Base-by-base conservation (phyloP, 2,888 invertebrate species). In the Crioceris asparagi region DNA sequence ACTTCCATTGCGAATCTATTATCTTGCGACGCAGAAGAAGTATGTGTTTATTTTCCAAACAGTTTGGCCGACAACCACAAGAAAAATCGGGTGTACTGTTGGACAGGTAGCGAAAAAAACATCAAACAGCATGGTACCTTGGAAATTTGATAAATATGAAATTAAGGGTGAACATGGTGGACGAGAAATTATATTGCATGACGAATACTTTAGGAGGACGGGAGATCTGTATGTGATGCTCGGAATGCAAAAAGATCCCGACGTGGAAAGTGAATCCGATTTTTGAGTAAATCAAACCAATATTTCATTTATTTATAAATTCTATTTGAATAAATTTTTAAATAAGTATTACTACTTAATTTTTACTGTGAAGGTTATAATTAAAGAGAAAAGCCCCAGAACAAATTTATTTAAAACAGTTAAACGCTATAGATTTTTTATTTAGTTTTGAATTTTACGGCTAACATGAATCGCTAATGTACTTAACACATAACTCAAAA, bases 171-270 rank as follows among this genome's bases (percentile, higher is more conserved):
- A 48, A 17, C 45, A 52, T 16, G 43, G 51, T 36, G 41, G 46
- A 18, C 44, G 49, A 27, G 49, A 40, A 32, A 34, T 57, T 11
- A 50, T 61, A 35, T 41, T 65, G 32, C 15, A 61, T 1, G 60
- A 61, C 12, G 41, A 56, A 25, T 56, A 49, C 35, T 65, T 65
- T 40, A 47, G 58, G 39, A 53, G 46, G 38, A 60, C 64, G 11
- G 55, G 56, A 17, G 65, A 65, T 53, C 54, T 62, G 27, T 50
- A 55, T 49, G 55, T 61, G 25, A 59, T 64, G 61, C 41, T 62
- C 35, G 61, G 61, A 7, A 45, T 53, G 40, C 56, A 59, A 39
- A 49, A 50, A 39, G 49, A 54, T 38, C 47, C 49, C 7, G 46
- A 51, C 29, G 45, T 47, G 19, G 33, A 45, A 11, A 43, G 53